Percentiles rank a stretch among this genome's conserved stretches.
phyloP scores from a whole-genome alignment of 2,113 vertebrate species.

The Colossoma macropomum region DNA sequence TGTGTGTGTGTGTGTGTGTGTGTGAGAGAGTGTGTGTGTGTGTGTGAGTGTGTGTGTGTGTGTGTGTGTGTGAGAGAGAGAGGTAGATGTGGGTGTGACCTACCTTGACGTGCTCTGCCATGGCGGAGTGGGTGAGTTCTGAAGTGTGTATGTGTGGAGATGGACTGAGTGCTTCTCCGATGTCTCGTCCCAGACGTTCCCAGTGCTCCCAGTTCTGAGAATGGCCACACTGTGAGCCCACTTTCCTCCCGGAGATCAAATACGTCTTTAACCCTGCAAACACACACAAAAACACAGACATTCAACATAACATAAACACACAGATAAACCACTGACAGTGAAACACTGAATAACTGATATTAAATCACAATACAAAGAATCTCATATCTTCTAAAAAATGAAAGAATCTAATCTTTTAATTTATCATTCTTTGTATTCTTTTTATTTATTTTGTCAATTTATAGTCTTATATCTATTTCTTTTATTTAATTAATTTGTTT shows the following conservation, averaged over 20 bases:
- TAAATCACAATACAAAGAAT: no score
- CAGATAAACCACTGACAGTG: neutral
- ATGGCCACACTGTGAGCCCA: conserved; percentile 79
- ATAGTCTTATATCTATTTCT: no score
- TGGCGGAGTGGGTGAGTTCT: conserved; percentile 37
- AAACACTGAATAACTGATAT: no score
- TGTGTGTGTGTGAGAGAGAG: no score
- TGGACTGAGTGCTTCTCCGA: neutral
- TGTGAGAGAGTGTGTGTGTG: no score
- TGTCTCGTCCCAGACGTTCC: conserved; percentile 62
- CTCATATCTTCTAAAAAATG: no score
- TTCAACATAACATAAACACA: neutral
- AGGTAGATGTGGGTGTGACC: neutral
- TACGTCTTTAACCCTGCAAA: conserved; percentile 73
- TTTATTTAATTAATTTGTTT: no score
- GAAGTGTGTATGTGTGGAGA: conserved; percentile 23
- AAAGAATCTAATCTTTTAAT: no score
- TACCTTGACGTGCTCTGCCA: conserved; percentile 44
- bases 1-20: no score
- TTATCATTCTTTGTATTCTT: no score
- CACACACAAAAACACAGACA: neutral
- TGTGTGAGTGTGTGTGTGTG: no score
- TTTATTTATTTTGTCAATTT: no score
- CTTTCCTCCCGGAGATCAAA: conserved; percentile 86
- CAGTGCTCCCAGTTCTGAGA: conserved; percentile 56